These are phyloP conservation scores for Scomberomorus guttatus DNA, from an alignment of 2,797 vertebrate species.

Conservation along the genomic window DNA sequence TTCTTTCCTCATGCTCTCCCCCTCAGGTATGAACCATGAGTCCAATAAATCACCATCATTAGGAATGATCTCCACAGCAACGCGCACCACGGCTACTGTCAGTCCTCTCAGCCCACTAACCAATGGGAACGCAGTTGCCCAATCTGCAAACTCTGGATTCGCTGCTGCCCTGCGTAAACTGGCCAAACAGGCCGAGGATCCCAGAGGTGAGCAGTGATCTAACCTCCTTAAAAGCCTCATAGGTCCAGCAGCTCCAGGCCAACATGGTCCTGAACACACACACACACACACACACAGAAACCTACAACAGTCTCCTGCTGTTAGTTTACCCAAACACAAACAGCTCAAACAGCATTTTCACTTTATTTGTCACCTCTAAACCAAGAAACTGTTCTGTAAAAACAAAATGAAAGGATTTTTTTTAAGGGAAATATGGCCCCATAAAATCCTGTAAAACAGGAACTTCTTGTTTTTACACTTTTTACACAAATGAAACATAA, in stretches of 20 bases:
- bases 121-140: conserved; percentile 94
- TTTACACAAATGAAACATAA: not conserved
- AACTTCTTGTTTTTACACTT: no score
- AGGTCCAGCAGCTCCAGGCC: conserved; percentile 7
- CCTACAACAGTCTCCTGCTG: no score
- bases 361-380: not conserved
- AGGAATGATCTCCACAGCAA: conserved; percentile 98
- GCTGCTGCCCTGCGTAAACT: conserved; percentile 98
- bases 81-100: conserved; percentile 96
- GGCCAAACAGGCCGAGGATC: conserved; percentile 98
- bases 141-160: conserved; percentile 96
- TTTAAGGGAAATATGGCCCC: no score
- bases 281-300: not conserved
- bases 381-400: not conserved
- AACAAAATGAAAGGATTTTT: not conserved
- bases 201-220: conserved; percentile 89
- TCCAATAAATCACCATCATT: conserved; percentile 95
- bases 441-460: no score
- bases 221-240: conserved; percentile 10
- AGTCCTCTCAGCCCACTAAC: conserved; percentile 96
- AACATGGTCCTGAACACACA: conserved; percentile 8
- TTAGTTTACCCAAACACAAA: no score
- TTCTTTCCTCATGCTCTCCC: conserved; percentile 36
- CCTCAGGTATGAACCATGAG: conserved; percentile 99
- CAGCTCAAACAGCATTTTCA: not conserved